phyloP scores from a whole-genome alignment of 2,797 vertebrate species.

The Nothura maculosa region DNA sequence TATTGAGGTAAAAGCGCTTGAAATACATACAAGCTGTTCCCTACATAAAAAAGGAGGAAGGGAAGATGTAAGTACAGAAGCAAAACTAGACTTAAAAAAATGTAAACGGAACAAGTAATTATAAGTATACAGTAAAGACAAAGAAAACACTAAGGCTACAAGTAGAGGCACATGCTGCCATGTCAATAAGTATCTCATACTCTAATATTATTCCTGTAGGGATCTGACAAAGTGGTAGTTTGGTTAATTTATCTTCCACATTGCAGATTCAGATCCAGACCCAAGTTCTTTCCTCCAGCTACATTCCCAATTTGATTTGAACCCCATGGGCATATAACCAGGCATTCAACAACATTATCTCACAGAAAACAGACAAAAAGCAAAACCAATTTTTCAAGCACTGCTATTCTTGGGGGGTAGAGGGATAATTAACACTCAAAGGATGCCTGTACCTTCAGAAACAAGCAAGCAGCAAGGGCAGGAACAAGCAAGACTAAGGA shows the following conservation, averaged over 20 bases:
- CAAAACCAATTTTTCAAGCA: accelerated
- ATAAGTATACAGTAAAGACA: background rate
- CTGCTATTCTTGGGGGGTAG: accelerated
- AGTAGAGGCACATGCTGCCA: background rate
- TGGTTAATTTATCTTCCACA: background rate
- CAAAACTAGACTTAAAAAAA: background rate
- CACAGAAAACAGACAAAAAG: background rate
- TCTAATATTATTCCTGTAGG: background rate
- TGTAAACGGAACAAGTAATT: background rate
- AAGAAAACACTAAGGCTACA: background rate
- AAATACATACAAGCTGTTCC: constrained; percentile 97
- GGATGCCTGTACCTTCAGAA: accelerated
- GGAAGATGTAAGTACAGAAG: background rate
- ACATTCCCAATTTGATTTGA: background rate
- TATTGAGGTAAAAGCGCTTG: constrained; percentile 96
- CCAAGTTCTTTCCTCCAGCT: background rate
- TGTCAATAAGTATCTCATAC: background rate
- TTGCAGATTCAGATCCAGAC: background rate
- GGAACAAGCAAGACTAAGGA: accelerated
- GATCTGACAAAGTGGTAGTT: background rate
- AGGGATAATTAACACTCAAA: accelerated
- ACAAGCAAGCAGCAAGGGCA: background rate
- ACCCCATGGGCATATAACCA: accelerated
- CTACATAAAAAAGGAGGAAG: constrained; percentile 76
- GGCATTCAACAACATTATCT: no score